Evolutionary conservation across 2,797 vertebrate species (phyloP).

Genomic region (Urosaurus nigricauda): DNA sequence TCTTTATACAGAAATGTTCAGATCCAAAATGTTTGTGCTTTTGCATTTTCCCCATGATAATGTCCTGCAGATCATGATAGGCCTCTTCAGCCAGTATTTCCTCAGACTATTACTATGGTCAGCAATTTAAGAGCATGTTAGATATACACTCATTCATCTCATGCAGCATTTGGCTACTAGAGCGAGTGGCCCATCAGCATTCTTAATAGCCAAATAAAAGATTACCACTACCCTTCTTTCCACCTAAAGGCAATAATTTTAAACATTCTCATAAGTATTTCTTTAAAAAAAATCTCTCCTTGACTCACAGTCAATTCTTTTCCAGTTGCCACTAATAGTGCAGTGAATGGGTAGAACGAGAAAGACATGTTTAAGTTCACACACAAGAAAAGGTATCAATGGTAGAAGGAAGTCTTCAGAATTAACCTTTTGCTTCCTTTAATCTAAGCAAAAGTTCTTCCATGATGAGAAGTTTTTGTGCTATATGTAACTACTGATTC

Average conservation of each 20-base stretch:
- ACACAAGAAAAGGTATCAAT: neutral
- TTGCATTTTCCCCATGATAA: no score
- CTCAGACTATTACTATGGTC: neutral
- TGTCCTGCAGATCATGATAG: neutral
- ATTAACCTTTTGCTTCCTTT: neutral
- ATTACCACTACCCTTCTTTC: neutral
- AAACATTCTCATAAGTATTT: neutral
- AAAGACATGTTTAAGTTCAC: neutral
- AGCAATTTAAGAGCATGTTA: neutral
- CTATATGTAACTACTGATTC: neutral
- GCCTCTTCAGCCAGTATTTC: neutral
- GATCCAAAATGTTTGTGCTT: neutral
- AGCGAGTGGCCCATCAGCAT: neutral
- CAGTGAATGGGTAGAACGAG: neutral
- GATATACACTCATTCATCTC: neutral
- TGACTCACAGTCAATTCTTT: neutral
- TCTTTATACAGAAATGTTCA: neutral
- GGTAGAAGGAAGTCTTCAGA: neutral
- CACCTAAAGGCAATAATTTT: neutral
- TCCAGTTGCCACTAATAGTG: neutral
- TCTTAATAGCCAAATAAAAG: neutral
- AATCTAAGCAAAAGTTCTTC: neutral
- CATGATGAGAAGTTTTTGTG: no score
- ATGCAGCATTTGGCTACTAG: neutral
- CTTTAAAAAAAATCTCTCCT: neutral